Base-by-base conservation (phyloP, 1,140 invertebrate genomes). In the Drosophila miranda region DNA sequence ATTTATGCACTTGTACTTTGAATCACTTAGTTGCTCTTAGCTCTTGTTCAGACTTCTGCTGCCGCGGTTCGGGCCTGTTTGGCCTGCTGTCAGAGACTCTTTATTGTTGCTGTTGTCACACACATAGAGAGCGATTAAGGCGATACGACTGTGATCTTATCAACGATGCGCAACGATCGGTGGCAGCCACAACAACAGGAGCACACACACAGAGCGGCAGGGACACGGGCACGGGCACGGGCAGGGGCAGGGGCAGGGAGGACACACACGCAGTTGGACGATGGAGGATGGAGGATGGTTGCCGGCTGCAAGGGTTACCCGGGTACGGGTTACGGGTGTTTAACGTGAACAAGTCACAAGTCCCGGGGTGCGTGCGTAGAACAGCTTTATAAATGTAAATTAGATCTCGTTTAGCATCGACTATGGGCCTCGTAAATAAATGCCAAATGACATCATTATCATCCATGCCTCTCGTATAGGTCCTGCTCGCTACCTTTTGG, bases 331-430 rank as follows among this genome's bases (percentile, higher is more conserved):
- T 30, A 16, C 45, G 16, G 59, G 43, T 67, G 50, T 23, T 50
- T 42, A 74, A 73, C 41, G 53, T 60, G 50, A 59, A 78, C 76
- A 70, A 81, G 78, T 72, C 67, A 64, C 75, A 75, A 50, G 72
- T 61, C 61, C 50, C 53, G 14, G 73, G 72, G 69, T 89, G 86
- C 86, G 81, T 81, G 78, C 87, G 86, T 86, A 89, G 81, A 89
- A 89, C 86, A 89, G 81, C 81, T 89, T 89, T 83, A 89, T 89
- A 89, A 89, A 89, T 89, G 86, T 89, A 89, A 89, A 89, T 89
- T 89, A 89, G 87, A 89, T 84, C 86, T 89, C 87, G 87, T 89
- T 89, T 89, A 89, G 86, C 86, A 82, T 82, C 75, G 75, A 86
- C 77, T 78, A 81, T 89, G 81, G 66, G 75, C 78, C 86, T 89